Evolutionary conservation across 2,113 vertebrate genomes (phyloP).

Genomic region (Microtus oregoni): DNA sequence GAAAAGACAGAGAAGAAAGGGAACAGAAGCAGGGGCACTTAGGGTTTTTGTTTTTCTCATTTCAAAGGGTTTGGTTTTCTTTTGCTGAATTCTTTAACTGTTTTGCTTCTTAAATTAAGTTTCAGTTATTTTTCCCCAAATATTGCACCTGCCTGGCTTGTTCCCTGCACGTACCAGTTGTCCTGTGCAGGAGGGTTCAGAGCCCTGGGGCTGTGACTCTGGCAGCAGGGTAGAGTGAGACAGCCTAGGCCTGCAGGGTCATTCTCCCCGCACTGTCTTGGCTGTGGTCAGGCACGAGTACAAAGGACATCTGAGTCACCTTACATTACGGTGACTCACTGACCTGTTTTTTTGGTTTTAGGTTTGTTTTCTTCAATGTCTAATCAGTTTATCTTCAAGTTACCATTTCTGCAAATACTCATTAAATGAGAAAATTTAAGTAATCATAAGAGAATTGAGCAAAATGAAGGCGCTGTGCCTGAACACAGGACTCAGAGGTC

Average conservation of each 20-base stretch:
- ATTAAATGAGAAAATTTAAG: slow-evolving; percentile 14
- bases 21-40: neutral
- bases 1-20: slow-evolving; percentile 38
- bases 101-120: slow-evolving; percentile 39
- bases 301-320: neutral
- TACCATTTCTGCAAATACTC: slow-evolving; percentile 43
- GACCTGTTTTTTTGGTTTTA: slow-evolving; percentile 8
- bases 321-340: neutral
- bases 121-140: slow-evolving; percentile 15
- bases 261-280: neutral
- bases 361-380: neutral
- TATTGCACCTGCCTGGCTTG: neutral
- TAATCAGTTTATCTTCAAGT: slow-evolving; percentile 39
- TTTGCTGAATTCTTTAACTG: neutral
- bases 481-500: neutral
- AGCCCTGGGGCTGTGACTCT: neutral
- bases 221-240: no score
- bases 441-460: slow-evolving; percentile 24
- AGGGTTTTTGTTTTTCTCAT: neutral
- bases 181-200: neutral
- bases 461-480: neutral
- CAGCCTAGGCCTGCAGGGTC: neutral
- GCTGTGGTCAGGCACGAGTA: neutral
- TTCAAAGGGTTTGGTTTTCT: slow-evolving; percentile 33
- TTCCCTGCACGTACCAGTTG: neutral